Evolutionary conservation across 2,888 invertebrate genomes (phyloP).

Genomic region (Dinocampus coccinellae): DNA sequence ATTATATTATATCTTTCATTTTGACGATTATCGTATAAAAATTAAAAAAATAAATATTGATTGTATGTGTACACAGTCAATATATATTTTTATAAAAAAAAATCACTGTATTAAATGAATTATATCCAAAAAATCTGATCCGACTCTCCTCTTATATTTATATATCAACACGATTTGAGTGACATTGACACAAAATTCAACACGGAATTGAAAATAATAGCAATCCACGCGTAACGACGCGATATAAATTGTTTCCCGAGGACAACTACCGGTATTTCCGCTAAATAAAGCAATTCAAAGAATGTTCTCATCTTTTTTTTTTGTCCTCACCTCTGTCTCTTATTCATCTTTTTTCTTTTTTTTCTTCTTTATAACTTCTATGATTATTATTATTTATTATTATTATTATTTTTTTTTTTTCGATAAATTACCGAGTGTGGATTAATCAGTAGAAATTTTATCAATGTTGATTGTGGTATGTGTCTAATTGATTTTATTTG

Average conservation of each 20-base stretch:
- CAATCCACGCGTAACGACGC: conserved; percentile 12
- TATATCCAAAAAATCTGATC: background rate
- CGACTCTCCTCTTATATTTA: background rate
- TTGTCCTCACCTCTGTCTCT: no score
- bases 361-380: no score
- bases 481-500: background rate
- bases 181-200: conserved; percentile 32
- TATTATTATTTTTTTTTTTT: no score
- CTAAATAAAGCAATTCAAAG: background rate
- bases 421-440: background rate
- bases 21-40: no score
- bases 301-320: background rate
- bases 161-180: background rate
- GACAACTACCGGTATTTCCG: background rate
- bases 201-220: conserved; percentile 22
- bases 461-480: background rate
- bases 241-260: background rate
- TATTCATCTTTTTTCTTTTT: no score
- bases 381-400: no score
- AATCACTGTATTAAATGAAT: background rate
- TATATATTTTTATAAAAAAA: no score
- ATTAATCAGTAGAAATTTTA: background rate
- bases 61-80: no score
- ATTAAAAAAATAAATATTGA: background rate
- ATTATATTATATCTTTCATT: no score